Evolutionary conservation across 2,888 invertebrate genomes (phyloP), one percentile per base, ranked within the genome.

Genomic region (Meteorus colon): DNA sequence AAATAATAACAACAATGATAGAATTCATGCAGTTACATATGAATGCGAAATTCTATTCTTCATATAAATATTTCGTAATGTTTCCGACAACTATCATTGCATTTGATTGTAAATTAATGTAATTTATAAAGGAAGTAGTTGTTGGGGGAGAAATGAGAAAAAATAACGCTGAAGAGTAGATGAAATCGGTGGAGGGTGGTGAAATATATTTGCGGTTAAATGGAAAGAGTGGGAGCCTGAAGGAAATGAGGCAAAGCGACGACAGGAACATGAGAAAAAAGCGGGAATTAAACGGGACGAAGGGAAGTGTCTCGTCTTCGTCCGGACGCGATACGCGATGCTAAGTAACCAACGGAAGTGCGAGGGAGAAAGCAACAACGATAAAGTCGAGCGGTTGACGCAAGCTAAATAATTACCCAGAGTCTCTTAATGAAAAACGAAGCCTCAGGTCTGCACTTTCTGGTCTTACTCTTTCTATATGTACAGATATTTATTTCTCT

Each of bases 341-440:
- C 68, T 29, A 45, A 63, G 51, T 34, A 60, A 41, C 62, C 5
- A 34, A 63, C 12, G 59, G 24, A 63, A n/a, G 31, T 51, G 63
- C 31, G 16, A 37, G 59, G 37, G 19, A 75, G 59, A 66, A 62
- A 74, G 67, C 68, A 67, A 65, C 63, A 67, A 51, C 77, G 75
- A 77, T 79, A 79, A 76, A 79, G 79, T 79, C 69, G 73, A 74
- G 77, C 71, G 76, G 77, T 79, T 74, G 79, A 77, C 76, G 77
- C 63, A 45, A 65, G 68, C 34, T 79, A 79, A 79, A 79, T 79
- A 79, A 79, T 76, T 77, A 77, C 79, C 51, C 48, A 55, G 65
- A 69, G 60, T 62, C 67, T 62, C 29, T 74, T 79, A 79, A 79
- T 79, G 79, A 79, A 79, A 55, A 79, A 79, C 73, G 73, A 74